A percentile compares a stretch with the other conserved stretches of the same genome.
phyloP scores from a whole-genome alignment of 2,888 invertebrate species.

The Hypomecis punctinalis region DNA sequence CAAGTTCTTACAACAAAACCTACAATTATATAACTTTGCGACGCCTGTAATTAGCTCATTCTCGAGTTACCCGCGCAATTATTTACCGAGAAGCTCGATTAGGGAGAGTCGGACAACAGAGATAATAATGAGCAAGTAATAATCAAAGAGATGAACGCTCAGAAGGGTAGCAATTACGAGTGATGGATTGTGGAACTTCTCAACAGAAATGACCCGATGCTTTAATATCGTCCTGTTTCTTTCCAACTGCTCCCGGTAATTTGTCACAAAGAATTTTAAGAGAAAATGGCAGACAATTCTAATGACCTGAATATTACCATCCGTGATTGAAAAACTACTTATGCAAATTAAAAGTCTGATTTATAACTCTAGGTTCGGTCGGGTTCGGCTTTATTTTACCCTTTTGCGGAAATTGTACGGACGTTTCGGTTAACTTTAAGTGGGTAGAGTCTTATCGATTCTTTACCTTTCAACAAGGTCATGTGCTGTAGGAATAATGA shows the following conservation, averaged over 20 bases:
- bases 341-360: constrained; percentile 34
- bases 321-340: constrained; percentile 37
- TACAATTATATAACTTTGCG: constrained; percentile 28
- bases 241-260: constrained; percentile 63
- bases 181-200: constrained; percentile 77
- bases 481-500: constrained; percentile 18
- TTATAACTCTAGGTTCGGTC: constrained; percentile 22
- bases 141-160: constrained; percentile 71
- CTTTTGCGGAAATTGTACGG: constrained; percentile 24
- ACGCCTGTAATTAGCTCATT: constrained; percentile 34
- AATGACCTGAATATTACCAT: constrained; percentile 34
- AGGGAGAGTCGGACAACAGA: constrained; percentile 39
- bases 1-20: constrained; percentile 19
- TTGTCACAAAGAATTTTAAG: constrained; percentile 60
- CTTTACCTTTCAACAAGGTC: constrained; percentile 26
- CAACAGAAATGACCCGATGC: constrained; percentile 68
- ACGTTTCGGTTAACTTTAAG: constrained; percentile 21
- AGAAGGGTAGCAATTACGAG: constrained; percentile 72
- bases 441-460: constrained; percentile 23
- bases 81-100: constrained; percentile 40
- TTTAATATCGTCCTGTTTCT: constrained; percentile 75
- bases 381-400: constrained; percentile 14
- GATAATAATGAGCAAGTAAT: constrained; percentile 54
- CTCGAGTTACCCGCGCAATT: constrained; percentile 29
- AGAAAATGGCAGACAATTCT: constrained; percentile 36